phyloP scores from a whole-genome alignment of 2,797 vertebrate species.

The Balearica regulorum region DNA sequence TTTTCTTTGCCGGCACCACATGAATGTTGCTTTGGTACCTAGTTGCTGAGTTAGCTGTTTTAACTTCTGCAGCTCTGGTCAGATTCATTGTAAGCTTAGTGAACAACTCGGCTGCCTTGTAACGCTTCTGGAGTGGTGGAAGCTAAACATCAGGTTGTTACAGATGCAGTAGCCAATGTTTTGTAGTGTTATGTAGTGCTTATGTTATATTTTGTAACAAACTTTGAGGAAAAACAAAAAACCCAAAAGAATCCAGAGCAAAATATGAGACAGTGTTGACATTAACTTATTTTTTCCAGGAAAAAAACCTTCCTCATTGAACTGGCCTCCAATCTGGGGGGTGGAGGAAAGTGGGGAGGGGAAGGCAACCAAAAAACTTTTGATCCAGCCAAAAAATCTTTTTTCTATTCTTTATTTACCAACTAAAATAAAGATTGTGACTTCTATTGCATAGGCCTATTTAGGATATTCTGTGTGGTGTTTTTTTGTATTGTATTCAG shows the following conservation, averaged over 20 bases:
- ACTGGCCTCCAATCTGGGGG: not conserved
- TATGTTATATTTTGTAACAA: not conserved
- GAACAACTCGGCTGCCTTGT: not conserved
- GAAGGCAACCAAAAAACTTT: not conserved
- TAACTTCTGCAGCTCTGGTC: not conserved
- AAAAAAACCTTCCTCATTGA: not conserved
- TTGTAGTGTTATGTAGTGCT: not conserved
- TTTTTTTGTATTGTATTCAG: not conserved
- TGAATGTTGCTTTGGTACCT: not conserved
- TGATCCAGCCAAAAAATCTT: not conserved
- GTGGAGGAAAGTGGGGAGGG: accelerated
- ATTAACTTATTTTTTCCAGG: not conserved
- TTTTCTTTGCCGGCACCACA: not conserved
- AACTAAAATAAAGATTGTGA: not conserved
- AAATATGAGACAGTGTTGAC: not conserved
- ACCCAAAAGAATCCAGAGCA: not conserved
- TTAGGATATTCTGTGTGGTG: not conserved
- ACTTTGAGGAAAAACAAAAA: not conserved
- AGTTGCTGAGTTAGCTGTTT: not conserved
- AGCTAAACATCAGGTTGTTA: not conserved
- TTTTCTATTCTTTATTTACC: not conserved
- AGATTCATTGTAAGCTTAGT: not conserved
- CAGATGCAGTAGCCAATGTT: not conserved
- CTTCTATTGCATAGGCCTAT: not conserved
- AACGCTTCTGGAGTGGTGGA: not conserved